These are phyloP conservation scores for Montipora capitata DNA, from an alignment of 92 coral and sea anemone genomes.

Conservation along the genomic window DNA sequence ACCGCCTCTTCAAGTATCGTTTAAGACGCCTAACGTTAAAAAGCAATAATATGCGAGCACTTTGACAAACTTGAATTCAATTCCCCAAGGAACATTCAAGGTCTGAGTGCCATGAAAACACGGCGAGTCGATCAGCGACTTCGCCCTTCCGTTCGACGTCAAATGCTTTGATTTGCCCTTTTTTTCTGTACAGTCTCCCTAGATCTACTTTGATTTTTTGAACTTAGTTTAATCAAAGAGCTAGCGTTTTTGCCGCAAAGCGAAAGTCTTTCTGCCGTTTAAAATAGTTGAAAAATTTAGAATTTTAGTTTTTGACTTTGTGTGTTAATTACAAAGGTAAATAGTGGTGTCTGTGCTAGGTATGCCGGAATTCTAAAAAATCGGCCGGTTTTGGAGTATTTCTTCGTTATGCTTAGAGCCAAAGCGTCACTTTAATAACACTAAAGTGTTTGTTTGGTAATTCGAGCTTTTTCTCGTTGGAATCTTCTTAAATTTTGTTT, in stretches of 20 bases:
- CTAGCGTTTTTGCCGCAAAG: constrained; percentile 33
- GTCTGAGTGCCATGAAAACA: constrained; percentile 54
- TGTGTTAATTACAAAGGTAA: constrained; percentile 85
- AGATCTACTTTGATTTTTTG: constrained; percentile 51
- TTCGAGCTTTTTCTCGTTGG: constrained; percentile 62
- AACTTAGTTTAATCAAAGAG: constrained; percentile 25
- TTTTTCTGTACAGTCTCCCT: constrained; percentile 27
- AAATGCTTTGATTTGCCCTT: constrained; percentile 54
- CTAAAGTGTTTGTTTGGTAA: constrained; percentile 56
- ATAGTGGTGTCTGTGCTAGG: constrained; percentile 72
- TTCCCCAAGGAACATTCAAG: constrained; percentile 59
- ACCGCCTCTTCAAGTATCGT: constrained; percentile 95
- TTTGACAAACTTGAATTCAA: constrained; percentile 68
- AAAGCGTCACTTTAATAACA: constrained; percentile 12
- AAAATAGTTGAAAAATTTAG: constrained; percentile 65
- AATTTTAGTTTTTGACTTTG: constrained; percentile 78
- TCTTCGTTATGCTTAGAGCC: constrained; percentile 38
- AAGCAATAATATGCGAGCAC: constrained; percentile 70
- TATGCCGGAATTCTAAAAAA: constrained; percentile 71
- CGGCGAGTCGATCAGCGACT: constrained; percentile 54
- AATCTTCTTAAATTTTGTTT: constrained; percentile 58
- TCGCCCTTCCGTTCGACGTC: constrained; percentile 66
- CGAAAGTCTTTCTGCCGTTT: constrained; percentile 50
- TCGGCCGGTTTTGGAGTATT: constrained; percentile 35
- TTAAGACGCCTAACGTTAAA: constrained; percentile 95